Base-by-base conservation (phyloP, 1,140 invertebrate species). In the Anoplophora glabripennis region DNA sequence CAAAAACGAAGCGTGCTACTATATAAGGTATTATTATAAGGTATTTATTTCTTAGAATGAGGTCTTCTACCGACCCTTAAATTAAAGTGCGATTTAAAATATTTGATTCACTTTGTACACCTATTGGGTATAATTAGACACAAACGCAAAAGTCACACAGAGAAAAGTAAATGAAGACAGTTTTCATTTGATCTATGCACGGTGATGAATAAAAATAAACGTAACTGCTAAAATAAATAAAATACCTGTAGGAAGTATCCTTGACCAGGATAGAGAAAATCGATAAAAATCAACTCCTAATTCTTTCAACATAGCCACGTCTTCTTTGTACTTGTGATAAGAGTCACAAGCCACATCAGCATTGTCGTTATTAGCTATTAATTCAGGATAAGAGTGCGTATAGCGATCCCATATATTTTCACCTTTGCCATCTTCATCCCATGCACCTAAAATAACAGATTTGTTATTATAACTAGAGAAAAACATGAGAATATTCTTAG, bases 191-290 rank as follows among this genome's bases (percentile, higher is more conserved):
- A 37, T 8, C 36, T 37, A 8, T 37, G 7, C 36, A 8, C 36
- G n/a, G 38, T 40, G n/a, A 5, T 7, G 7, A 12, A 40, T 12
- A 1, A 9, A 40, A 40, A 40, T 14, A 40, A 42, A 3, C 12
- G 17, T 42, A 0, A 15, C 7, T 42, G 3, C 17, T 42, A 8
- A 42, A 10, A n/a, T 21, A 34, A n/a, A n/a, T n/a, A n/a, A 49
- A 21, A 34, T 14, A 44, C 69, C 69, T n/a, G 34, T 54, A 12
- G 69, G 69, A 34, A 71, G 49, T 9, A 71, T 49, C 17, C 82
- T 65, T 3, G 80, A 57, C 84, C 84, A 87, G 9, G 82, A 81
- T 54, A 87, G 74, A 0, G 84, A 87, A 66, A 85, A 79, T 18
- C 84, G 71, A 53, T 80, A 80, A 49, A 74, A 77, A 40, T 15